Evolutionary conservation across 2,113 vertebrate species (phyloP).

Genomic region (Saimiri boliviensis): DNA sequence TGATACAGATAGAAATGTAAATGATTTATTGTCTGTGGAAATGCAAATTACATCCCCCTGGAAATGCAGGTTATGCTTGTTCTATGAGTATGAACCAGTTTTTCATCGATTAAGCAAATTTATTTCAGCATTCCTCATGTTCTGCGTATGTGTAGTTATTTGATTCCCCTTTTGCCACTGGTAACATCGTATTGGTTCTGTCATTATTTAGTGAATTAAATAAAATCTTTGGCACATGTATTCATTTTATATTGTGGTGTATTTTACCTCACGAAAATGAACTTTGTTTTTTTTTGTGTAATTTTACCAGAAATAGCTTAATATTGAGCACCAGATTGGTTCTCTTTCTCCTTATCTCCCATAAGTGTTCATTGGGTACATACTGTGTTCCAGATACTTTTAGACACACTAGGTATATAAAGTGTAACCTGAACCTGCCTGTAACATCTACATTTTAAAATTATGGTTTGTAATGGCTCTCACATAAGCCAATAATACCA

Average conservation of each 20-base stretch:
- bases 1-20: neutral
- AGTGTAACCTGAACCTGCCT: neutral
- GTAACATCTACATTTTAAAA: neutral
- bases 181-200: neutral
- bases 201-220: neutral
- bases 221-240: neutral
- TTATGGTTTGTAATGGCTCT: neutral
- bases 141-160: neutral
- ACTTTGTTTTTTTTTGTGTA: neutral
- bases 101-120: neutral
- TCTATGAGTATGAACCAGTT: neutral
- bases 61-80: neutral
- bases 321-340: neutral
- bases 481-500: neutral
- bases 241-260: neutral
- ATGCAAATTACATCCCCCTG: neutral
- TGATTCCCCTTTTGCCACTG: neutral
- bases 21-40: slow-evolving; percentile 28
- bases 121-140: neutral
- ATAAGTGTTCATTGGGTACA: neutral
- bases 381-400: neutral
- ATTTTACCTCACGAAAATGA: slow-evolving; percentile 6
- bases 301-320: slow-evolving; percentile 15
- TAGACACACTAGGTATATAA: neutral
- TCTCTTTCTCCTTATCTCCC: neutral